phyloP scores from a whole-genome alignment of 2,113 vertebrate species.

The Cepphus grylle region DNA sequence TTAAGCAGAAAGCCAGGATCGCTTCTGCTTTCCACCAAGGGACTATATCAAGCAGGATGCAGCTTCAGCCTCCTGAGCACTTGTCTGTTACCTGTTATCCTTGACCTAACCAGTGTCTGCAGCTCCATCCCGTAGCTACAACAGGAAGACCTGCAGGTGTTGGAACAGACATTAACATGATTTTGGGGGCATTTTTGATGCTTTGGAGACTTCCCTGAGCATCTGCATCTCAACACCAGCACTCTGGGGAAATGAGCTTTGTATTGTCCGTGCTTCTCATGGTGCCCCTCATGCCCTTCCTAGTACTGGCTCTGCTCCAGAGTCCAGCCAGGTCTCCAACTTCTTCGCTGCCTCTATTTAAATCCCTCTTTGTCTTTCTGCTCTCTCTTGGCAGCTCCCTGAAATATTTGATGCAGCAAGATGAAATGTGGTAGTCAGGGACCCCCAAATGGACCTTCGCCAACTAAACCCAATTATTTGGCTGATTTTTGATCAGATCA shows the following conservation, averaged over 20 bases:
- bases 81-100: neutral
- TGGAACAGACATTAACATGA: neutral
- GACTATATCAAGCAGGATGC: neutral
- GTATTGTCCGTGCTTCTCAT: neutral
- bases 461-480: neutral
- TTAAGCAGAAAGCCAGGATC: neutral
- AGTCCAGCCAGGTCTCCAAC: neutral
- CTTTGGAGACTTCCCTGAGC: neutral
- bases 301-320: neutral
- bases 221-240: neutral
- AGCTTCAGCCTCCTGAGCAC: neutral
- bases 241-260: neutral
- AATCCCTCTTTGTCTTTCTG: neutral
- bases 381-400: neutral
- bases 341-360: neutral
- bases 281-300: neutral
- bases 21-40: neutral
- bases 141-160: neutral
- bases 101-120: neutral
- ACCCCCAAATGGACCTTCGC: rapidly evolving
- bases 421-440: neutral
- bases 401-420: neutral
- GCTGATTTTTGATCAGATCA: neutral
- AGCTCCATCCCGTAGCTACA: neutral
- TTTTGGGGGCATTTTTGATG: neutral